Evolutionary conservation across 2,797 vertebrate species (phyloP), one percentile per base, ranked within the genome.

Genomic region (Enteromius treurensis): DNA sequence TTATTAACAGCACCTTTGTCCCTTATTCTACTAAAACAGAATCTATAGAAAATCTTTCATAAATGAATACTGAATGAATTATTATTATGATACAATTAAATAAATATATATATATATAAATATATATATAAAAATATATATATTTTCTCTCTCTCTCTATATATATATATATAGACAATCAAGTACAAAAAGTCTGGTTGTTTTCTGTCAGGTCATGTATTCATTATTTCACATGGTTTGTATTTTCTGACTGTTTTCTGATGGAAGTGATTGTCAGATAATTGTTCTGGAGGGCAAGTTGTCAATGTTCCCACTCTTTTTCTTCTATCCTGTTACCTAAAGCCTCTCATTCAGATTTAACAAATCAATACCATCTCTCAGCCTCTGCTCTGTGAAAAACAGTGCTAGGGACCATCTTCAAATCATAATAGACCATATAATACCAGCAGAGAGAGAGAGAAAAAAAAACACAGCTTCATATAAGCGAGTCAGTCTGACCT

Each of bases 211-310:
- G 14, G 17, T 23, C 13, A 58, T 19, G 32, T 32, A 19, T 58
- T 55, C 15, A 47, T 32, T 32, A 40, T 67, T 79, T 62, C 34
- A 62, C 55, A 62, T 37, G 58, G 55, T 47, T 84, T 37, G 17
- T 76, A 62, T 53, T 19, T 55, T 75, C 2, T 80, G 77, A n/a
- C 80, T 69, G 76, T 77, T 80, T 80, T 83, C 49, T 62, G 75
- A 80, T 10, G 34, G 83, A 85, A 81, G 82, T 85, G 19, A 77
- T 85, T 87, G 83, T 62, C 73, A 77, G 45, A 58, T 74, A 85
- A 81, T 69, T 80, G 55, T 51, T 81, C 55, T 77, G 45, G 34
- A 62, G 23, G 68, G 40, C 37, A 60, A 7, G 3, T 47, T 1
- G n/a, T 78, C 55, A 80, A 32, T 62, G 60, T 69, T 78, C n/a